Evolutionary conservation across 2,797 vertebrate genomes (phyloP), one percentile per base, ranked within the genome.

Genomic region (Sciurus vulgaris): DNA sequence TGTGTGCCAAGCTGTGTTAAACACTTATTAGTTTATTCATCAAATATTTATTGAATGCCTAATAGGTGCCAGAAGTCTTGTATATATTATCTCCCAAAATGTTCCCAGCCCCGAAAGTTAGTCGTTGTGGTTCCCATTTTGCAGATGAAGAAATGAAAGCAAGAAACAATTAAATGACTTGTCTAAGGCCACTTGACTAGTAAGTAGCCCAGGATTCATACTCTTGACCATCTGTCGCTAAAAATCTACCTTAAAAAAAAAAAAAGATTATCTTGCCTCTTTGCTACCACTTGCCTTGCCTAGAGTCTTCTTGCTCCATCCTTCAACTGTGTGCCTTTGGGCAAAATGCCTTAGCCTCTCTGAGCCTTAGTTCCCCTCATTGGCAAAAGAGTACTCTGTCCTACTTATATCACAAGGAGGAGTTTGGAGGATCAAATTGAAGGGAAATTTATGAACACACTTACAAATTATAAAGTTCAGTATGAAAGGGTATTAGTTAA

Each of bases 1-100:
- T 22, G 24, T 11, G 38, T 5, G 35, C 35, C 65, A 72, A 41
- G 14, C n/a, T 51, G 59, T 33, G 74, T 72, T 70, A 63, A 91
- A 77, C 38, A 11, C 69, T 78, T 28, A 86, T 95, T 90, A 78
- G 84, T 59, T 88, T 44, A 59, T 47, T 87, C 44, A 69, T 89
- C 69, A 81, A 81, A 78, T 59, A 96, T 81, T 93, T 74, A 76
- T 47, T 20, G 47, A 81, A 30, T 79, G 59, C 10, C 74, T 86
- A 13, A 56, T 76, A 0, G 1, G 54, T 87, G 79, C 61, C 84
- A 69, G 89, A 51, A 72, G 51, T 73, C 47, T 86, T 59, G 74
- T 44, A n/a, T 76, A 49, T 30, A 18, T 78, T 73, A 20, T 63
- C 54, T 69, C 24, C 70, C 26, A 18, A 38, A 74, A 86, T 11